Percentiles rank a stretch among this genome's conserved stretches.
These are phyloP conservation scores for Drosophila dives DNA, from an alignment of 2,888 invertebrate genomes.

Conservation along the genomic window DNA sequence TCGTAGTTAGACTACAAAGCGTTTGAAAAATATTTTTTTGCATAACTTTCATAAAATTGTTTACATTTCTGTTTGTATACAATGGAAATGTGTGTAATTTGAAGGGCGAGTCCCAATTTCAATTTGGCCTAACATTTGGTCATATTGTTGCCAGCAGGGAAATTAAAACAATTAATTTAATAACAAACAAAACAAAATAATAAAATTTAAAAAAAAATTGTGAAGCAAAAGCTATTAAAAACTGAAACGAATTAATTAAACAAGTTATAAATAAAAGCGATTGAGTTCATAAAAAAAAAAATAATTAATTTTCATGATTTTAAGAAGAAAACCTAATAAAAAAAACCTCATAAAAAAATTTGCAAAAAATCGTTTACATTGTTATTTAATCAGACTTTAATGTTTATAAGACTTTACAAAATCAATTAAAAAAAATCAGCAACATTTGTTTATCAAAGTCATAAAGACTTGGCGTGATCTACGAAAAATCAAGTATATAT, in stretches of 20 bases:
- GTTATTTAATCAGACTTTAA: neutral
- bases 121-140: constrained; percentile 20
- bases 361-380: neutral
- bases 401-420: neutral
- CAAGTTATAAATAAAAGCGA: neutral
- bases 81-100: constrained; percentile 29
- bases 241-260: neutral
- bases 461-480: neutral
- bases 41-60: constrained; percentile 34
- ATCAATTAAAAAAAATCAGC: neutral
- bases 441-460: neutral
- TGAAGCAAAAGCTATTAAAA: neutral
- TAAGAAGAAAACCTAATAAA: neutral
- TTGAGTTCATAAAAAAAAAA: neutral
- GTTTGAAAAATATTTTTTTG: constrained; percentile 34
- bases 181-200: neutral
- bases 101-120: constrained; percentile 50
- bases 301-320: neutral
- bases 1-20: constrained; percentile 6
- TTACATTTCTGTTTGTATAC: constrained; percentile 42
- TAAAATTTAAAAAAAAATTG: neutral
- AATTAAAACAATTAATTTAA: neutral
- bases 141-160: constrained; percentile 8
- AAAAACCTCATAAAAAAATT: neutral
- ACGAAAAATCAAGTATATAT: neutral